A percentile compares a stretch with the other conserved stretches of the same genome.
phyloP scores from a whole-genome alignment of 2,113 vertebrate species.

The Marcusenius ussheri region DNA sequence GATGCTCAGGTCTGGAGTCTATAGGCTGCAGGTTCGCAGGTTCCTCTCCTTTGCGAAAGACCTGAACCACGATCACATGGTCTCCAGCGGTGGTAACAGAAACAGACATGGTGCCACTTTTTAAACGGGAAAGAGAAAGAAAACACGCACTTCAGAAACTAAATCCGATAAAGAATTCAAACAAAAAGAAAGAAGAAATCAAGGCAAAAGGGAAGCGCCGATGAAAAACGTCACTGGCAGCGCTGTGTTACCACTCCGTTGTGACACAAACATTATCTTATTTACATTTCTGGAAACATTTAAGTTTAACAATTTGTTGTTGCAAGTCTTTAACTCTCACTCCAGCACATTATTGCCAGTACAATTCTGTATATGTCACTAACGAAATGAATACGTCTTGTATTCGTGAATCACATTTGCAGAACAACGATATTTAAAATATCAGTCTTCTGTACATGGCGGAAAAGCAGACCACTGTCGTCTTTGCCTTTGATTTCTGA shows the following conservation, averaged over 20 bases:
- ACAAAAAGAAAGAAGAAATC: neutral
- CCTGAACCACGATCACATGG: neutral
- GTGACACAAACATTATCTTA: neutral
- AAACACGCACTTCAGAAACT: neutral
- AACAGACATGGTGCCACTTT: neutral
- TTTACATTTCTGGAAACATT: neutral
- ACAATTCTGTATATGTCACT: neutral
- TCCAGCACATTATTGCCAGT: neutral
- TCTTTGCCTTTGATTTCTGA: neutral
- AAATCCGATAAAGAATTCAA: neutral
- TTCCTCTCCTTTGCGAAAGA: constrained; percentile 5
- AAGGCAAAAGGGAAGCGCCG: neutral
- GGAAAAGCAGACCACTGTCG: neutral
- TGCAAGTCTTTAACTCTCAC: neutral
- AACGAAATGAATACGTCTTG: neutral
- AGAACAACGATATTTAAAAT: neutral
- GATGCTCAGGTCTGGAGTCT: neutral
- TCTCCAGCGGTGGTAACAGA: neutral
- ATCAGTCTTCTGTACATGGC: neutral
- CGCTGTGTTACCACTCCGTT: neutral
- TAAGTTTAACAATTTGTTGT: neutral
- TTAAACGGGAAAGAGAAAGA: neutral
- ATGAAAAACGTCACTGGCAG: neutral
- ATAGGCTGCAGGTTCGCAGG: neutral
- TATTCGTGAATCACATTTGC: neutral